phyloP scores from a whole-genome alignment of 2,888 invertebrate genomes.

The Leptinotarsa tumamoca region DNA sequence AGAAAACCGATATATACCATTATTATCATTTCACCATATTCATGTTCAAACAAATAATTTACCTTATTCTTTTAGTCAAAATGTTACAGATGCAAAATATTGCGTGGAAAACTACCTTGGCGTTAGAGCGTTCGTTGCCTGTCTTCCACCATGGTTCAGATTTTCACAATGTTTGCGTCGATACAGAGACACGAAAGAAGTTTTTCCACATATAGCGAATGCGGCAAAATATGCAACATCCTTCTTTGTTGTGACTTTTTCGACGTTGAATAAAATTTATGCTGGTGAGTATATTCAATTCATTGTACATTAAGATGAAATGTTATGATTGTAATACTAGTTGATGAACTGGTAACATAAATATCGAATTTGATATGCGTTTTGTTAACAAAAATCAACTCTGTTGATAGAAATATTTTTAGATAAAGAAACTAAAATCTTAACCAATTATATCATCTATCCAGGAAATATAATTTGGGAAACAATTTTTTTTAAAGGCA shows the following conservation, averaged over 20 bases:
- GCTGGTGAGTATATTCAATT: conserved; percentile 66
- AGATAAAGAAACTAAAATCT: no score
- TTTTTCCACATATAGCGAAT: conserved; percentile 96
- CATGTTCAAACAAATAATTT: not conserved
- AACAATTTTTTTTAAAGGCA: no score
- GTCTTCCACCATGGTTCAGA: conserved; percentile 96
- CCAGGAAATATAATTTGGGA: no score
- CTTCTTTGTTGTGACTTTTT: conserved; percentile 92
- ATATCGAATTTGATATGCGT: no score
- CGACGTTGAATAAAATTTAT: conserved; percentile 77
- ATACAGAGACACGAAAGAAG: conserved; percentile 92
- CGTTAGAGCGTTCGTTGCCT: conserved; percentile 86
- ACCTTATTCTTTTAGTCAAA: not conserved
- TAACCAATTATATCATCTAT: no score
- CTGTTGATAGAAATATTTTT: no score
- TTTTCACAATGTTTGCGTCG: conserved; percentile 97
- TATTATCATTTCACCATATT: not conserved
- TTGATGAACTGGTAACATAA: no score
- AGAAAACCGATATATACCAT: not conserved
- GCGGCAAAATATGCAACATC: conserved; percentile 98
- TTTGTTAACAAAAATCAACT: no score
- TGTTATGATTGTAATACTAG: no score
- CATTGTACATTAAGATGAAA: not conserved
- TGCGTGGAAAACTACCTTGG: conserved; percentile 80
- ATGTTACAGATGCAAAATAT: conserved; percentile 70